Evolutionary conservation across 92 coral and sea anemone genomes (phyloP), one percentile per base, ranked within the genome.

Genomic region (Hydrozoanthus gracilis): DNA sequence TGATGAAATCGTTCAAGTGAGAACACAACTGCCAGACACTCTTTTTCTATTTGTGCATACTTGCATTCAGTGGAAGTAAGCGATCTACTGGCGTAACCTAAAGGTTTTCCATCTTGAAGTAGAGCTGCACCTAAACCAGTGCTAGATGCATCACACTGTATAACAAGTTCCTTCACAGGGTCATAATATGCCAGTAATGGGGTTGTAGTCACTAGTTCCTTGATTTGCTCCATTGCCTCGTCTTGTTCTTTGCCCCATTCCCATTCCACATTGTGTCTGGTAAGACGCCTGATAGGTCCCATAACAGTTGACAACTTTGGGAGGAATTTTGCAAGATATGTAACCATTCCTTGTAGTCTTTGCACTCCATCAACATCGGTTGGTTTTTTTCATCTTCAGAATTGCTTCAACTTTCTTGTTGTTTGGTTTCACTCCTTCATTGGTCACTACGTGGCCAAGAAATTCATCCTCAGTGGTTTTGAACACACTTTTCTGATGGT

Each of bases 321-420:
- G 60, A 73, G 78, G 78, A 73, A 73, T 73, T 73, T 73, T 49
- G 60, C 78, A 73, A 73, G 58, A 47, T 73, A 73, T 3, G 78
- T 73, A 14, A 73, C 60, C 78, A 73, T 48, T 13, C 83, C 71
- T 13, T 78, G 71, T 49, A 83, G 55, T 47, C 87, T 58, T 84
- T 55, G 82, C 60, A 83, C 82, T 72, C 88, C 82, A 9, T 72
- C 82, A 17, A 83, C 76, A 65, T 83, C 69, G 3, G 87, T n/a
- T 73, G 4, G 82, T 66, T 2, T 71, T 84, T 84, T 55, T 62
- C 82, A 84, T 72, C 14, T 71, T 58, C 8, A 84, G 15, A 49
- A 84, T 71, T 27, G 44, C 82, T 84, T 84, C 88, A 71, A 84
- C 69, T 16, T 86, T 73, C 83, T 84, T 71, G 15, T n/a, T 73